These are phyloP conservation scores for Montifringilla adamsi DNA, from an alignment of 2,113 vertebrate species.

Conservation along the genomic window DNA sequence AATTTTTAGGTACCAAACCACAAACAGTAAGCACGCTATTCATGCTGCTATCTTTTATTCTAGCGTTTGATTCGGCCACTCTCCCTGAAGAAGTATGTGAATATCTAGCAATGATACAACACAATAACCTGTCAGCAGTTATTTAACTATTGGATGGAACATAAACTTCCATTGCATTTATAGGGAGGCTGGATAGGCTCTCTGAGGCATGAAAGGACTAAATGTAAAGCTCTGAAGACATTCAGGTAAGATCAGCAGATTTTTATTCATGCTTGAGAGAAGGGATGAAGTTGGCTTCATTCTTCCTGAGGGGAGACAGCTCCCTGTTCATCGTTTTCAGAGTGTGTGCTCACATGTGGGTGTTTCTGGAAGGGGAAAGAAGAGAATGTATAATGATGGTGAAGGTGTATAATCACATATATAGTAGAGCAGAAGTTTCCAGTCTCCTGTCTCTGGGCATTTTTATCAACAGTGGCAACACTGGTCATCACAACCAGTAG, in stretches of 20 bases:
- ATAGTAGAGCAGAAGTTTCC: not conserved
- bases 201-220: conserved; percentile 2
- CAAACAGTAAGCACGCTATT: not conserved
- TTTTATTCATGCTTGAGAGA: conserved; percentile 2
- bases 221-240: not conserved
- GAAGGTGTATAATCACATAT: not conserved
- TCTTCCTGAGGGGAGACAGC: not conserved
- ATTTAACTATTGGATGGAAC: conserved; percentile 1
- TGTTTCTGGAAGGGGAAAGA: not conserved
- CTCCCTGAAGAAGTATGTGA: not conserved
- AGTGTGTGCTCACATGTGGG: not conserved
- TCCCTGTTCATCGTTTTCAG: not conserved
- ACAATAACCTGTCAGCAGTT: not conserved
- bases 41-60: not conserved
- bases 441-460: not conserved
- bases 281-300: not conserved
- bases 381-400: not conserved
- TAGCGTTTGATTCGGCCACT: not conserved
- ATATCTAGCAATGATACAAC: not conserved
- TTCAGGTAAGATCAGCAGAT: not conserved
- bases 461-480: not conserved
- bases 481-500: not conserved
- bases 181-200: not conserved
- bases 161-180: conserved; percentile 6
- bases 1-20: not conserved